Evolutionary conservation across 2,888 invertebrate genomes (phyloP), one percentile per base, ranked within the genome.

Genomic region (Quadriops clusia): DNA sequence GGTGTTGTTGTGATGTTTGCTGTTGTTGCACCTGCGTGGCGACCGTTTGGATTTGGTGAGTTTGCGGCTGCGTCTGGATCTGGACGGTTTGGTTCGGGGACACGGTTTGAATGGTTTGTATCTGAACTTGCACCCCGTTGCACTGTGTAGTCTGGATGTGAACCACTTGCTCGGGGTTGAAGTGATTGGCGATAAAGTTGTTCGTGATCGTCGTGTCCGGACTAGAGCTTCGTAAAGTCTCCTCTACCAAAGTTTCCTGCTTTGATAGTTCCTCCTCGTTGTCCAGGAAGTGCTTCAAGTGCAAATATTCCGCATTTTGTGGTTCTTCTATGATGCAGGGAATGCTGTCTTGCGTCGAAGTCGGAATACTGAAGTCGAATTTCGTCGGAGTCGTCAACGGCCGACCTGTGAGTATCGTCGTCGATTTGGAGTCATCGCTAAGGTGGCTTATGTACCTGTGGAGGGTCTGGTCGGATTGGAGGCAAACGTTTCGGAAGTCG

Each of bases 201-300:
- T 21, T 10, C 10, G 28, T 12, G 15, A 38, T 36, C 14, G 36
- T 25, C 12, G 43, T 37, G 28, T 49, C 49, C 3, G 54, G 51
- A 23, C 44, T 47, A 15, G 43, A 39, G 26, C 46, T 49, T 23
- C 49, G 42, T 2, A 53, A 50, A 18, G 42, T 41, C 14, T 31
- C 34, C 23, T 50, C 46, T 4, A 39, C 44, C 22, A 50, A 35
- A 27, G 41, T 34, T 15, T 50, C 51, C 12, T 42, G 37, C 39
- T 53, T 54, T 1, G 41, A 30, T 24, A 53, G 36, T 30, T 53
- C 54, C 27, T 52, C 56, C 20, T 54, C 55, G 39, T 49, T 52
- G 40, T 58, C 56, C 29, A 56, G 41, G 38, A 58, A 58, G 44
- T 58, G 56, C 38, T 58, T 56, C 13, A 58, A 40, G 40, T 58